Percentiles rank a stretch among this genome's conserved stretches.
Conservation (phyloP, 2,113 vertebrate genomes). For the Microcebus tavaratra region DNA sequence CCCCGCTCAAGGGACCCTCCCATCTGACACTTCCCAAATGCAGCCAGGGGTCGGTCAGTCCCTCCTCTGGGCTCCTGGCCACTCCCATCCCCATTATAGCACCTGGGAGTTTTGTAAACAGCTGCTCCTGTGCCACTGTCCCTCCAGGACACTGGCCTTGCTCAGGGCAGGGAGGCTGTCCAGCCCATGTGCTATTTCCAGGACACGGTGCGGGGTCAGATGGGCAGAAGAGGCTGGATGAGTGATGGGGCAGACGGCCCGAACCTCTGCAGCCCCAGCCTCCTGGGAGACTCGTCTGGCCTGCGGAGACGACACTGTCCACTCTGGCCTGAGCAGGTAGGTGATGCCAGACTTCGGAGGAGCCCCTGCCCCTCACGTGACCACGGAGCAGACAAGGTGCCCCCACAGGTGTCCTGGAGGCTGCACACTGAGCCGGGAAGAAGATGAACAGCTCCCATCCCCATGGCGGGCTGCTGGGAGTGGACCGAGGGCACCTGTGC, state of each 20-base stretch:
- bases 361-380: fast-evolving
- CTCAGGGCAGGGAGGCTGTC: background rate
- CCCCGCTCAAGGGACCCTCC: fast-evolving
- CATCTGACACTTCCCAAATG: background rate
- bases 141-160: background rate
- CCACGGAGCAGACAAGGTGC: background rate
- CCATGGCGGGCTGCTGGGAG: background rate
- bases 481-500: background rate
- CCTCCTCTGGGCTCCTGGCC: background rate
- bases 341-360: background rate
- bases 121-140: background rate
- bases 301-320: background rate
- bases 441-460: conserved; percentile 33
- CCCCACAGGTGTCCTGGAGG: background rate
- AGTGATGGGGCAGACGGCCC: too few species aligned
- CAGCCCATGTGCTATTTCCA: background rate
- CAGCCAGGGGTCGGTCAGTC: fast-evolving
- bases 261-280: background rate
- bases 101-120: fast-evolving
- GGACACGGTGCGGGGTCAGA: background rate
- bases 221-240: background rate
- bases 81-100: too few species aligned
- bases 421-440: background rate
- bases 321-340: background rate
- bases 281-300: background rate